Percentiles rank a stretch among this genome's conserved stretches.
These are phyloP conservation scores for Danaus melanippus DNA, from an alignment of 1,140 invertebrate species.

Conservation along the genomic window DNA sequence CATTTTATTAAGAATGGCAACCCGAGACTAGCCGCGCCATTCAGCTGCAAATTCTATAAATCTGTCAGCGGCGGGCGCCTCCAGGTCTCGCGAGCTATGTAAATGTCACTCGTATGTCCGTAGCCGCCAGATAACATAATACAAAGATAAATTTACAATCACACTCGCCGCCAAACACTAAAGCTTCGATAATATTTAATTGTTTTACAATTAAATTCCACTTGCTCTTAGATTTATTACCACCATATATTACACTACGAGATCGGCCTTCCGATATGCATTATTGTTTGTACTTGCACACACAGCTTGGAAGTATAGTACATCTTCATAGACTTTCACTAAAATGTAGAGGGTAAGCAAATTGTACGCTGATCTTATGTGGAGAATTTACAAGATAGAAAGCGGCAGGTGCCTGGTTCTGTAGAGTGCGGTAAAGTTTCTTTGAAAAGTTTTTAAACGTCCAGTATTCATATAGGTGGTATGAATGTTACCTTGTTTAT, in stretches of 20 bases:
- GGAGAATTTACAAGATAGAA: constrained; percentile 17
- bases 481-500: too few relatives aligned
- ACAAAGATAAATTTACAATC: constrained; percentile 1
- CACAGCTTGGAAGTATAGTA: constrained; percentile 16
- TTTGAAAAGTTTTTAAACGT: too few relatives aligned
- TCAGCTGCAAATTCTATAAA: constrained; percentile 13
- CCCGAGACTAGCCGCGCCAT: constrained; percentile 6
- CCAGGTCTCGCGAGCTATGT: constrained; percentile 17
- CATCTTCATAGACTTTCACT: constrained; percentile 23
- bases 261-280: too few relatives aligned
- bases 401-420: constrained; percentile 11
- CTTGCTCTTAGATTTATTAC: too few relatives aligned
- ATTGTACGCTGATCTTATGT: constrained; percentile 15
- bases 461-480: too few relatives aligned
- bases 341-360: constrained; percentile 21
- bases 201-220: too few relatives aligned
- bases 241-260: too few relatives aligned
- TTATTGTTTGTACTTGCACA: constrained; percentile 2
- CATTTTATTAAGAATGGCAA: constrained; percentile 1
- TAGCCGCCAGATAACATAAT: constrained; percentile 16
- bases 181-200: constrained; percentile 1
- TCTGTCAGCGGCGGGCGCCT: constrained; percentile 16
- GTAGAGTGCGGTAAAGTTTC: too few relatives aligned
- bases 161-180: background rate
- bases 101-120: constrained; percentile 16